phyloP scores from a whole-genome alignment of 2,888 invertebrate species.

The Augochlorella aurata region DNA sequence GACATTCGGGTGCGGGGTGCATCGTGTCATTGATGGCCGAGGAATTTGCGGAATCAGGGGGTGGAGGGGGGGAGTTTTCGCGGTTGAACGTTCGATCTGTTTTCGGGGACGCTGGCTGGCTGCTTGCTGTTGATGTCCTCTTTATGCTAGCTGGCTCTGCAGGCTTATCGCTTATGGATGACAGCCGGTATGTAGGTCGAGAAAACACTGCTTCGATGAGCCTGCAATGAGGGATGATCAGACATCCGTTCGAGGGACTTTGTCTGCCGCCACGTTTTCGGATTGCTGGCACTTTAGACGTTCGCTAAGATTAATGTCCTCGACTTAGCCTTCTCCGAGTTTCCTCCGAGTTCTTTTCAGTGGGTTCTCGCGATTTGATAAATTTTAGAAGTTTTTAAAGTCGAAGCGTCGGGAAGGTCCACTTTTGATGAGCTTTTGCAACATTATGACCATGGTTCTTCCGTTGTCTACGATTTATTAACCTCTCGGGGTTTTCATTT shows the following conservation, averaged over 20 bases:
- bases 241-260: neutral
- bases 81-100: neutral
- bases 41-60: neutral
- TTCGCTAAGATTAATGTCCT: neutral
- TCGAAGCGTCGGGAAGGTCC: too few species aligned
- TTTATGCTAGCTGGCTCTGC: neutral
- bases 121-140: neutral
- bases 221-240: neutral
- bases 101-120: neutral
- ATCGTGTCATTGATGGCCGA: neutral
- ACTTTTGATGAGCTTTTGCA: too few species aligned
- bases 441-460: too few species aligned
- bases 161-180: neutral
- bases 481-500: too few species aligned
- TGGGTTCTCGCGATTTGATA: too few species aligned
- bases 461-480: too few species aligned
- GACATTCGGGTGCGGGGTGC: neutral
- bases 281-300: neutral
- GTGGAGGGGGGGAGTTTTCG: neutral
- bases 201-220: neutral
- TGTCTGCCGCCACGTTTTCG: neutral
- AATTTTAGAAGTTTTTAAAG: too few species aligned
- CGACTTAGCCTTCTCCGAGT: too few species aligned
- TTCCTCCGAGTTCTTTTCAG: too few species aligned
- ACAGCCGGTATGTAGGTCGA: neutral